These are phyloP conservation scores for Tachina grossa DNA, from an alignment of 2,888 invertebrate genomes.

Conservation along the genomic window DNA sequence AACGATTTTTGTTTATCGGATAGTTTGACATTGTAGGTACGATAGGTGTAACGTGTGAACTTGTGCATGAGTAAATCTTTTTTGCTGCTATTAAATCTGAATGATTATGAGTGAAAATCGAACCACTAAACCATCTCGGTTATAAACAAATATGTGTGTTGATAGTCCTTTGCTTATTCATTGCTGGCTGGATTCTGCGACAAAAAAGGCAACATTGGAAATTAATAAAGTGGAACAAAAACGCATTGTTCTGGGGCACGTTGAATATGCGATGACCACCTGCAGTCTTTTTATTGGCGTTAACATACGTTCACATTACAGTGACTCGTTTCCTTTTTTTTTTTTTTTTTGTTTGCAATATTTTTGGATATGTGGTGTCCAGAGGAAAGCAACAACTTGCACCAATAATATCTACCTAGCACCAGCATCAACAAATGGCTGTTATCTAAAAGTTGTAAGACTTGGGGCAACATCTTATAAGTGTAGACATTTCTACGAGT, in stretches of 20 bases:
- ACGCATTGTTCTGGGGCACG: slow-evolving; percentile 61
- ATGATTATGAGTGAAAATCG: no score
- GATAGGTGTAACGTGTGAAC: no score
- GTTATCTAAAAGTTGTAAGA: background rate
- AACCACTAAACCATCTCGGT: no score
- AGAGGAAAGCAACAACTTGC: slow-evolving; percentile 13
- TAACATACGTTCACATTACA: slow-evolving; percentile 69
- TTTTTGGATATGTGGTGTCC: slow-evolving; percentile 27
- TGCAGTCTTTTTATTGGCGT: slow-evolving; percentile 73
- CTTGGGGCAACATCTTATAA: slow-evolving; percentile 29
- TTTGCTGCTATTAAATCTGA: no score
- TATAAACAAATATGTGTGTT: background rate
- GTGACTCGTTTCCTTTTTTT: slow-evolving; percentile 1
- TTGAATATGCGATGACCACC: slow-evolving; percentile 72
- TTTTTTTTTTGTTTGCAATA: background rate
- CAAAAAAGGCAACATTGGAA: slow-evolving; percentile 49
- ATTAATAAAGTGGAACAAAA: slow-evolving; percentile 56
- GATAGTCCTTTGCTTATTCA: background rate
- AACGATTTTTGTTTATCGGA: no score
- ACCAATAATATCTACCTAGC: background rate
- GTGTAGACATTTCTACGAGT: background rate
- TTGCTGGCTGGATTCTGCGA: slow-evolving; percentile 41
- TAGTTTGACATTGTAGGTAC: no score
- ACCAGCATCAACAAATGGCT: slow-evolving; percentile 8
- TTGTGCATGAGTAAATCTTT: no score